Percentiles rank a stretch among this genome's conserved stretches.
Evolutionary conservation across 2,113 vertebrate species (phyloP).

Genomic region (Leptodactylus fuscus): DNA sequence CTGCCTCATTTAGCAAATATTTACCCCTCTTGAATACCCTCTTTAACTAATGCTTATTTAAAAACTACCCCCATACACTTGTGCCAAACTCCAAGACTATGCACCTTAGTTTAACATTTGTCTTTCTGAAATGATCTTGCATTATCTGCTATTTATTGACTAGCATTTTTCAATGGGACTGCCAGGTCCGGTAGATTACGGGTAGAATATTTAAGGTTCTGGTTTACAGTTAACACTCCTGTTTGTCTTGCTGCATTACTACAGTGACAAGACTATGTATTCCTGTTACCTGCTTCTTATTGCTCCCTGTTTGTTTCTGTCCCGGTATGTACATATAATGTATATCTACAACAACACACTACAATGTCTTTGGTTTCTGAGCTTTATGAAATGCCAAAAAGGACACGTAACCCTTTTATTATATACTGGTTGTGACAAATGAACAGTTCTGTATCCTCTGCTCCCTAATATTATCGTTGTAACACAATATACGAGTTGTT

Average conservation of each 20-base stretch:
- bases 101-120: background rate
- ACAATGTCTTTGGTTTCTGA: conserved; percentile 68
- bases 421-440: conserved; percentile 57
- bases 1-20: too few relatives aligned
- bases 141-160: conserved; percentile 68
- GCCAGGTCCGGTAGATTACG: conserved; percentile 92
- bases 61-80: background rate
- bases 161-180: conserved; percentile 82
- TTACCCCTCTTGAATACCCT: too few relatives aligned
- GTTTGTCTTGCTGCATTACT: conserved; percentile 79
- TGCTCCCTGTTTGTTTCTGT: conserved; percentile 49
- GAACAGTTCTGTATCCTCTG: conserved; percentile 87
- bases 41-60: background rate
- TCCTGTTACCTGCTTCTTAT: conserved; percentile 64
- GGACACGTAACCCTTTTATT: background rate
- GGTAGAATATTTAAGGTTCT: conserved; percentile 87
- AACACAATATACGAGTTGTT: background rate
- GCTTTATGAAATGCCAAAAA: conserved; percentile 80
- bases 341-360: conserved; percentile 10
- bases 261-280: conserved; percentile 71
- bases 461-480: conserved; percentile 69
- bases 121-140: conserved; percentile 9
- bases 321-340: background rate
- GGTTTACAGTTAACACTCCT: conserved; percentile 84
- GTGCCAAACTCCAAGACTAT: conserved; percentile 19